Conservation (phyloP, 2,113 vertebrate genomes). For the Silurus asotus region DNA sequence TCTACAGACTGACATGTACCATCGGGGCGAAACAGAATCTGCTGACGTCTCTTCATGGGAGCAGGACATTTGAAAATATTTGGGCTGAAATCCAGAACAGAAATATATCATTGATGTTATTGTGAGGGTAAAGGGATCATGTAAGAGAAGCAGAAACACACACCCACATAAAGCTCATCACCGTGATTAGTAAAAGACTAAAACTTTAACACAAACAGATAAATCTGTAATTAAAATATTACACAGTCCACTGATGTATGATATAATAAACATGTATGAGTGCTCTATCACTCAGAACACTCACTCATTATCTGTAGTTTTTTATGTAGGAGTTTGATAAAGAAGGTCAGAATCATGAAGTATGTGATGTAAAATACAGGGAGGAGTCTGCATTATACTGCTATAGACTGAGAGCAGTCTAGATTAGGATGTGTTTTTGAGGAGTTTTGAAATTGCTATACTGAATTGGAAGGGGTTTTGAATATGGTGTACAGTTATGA, state of each 20-base stretch:
- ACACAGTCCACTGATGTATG: neutral
- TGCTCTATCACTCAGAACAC: neutral
- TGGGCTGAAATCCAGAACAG: conserved; percentile 52
- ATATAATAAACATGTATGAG: neutral
- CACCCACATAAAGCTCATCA: neutral
- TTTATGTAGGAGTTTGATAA: neutral
- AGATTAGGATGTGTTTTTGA: neutral
- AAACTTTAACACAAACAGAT: neutral
- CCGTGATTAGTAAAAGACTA: neutral
- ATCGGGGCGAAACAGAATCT: neutral
- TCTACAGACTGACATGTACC: conserved; percentile 33
- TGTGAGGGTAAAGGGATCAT: no score
- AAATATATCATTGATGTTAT: conserved; percentile 29
- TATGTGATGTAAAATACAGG: neutral
- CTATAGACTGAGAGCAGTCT: no score
- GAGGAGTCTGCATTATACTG: neutral
- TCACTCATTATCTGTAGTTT: neutral
- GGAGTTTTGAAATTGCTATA: no score
- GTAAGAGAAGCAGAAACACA: neutral
- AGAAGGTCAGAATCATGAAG: neutral
- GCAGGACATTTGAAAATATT: conserved; percentile 52
- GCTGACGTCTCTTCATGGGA: conserved; percentile 30
- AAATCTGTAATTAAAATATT: neutral
- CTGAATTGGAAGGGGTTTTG: no score
- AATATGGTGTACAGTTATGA: no score